Evolutionary conservation across 2,113 vertebrate genomes (phyloP).

Genomic region (Ochotona princeps): DNA sequence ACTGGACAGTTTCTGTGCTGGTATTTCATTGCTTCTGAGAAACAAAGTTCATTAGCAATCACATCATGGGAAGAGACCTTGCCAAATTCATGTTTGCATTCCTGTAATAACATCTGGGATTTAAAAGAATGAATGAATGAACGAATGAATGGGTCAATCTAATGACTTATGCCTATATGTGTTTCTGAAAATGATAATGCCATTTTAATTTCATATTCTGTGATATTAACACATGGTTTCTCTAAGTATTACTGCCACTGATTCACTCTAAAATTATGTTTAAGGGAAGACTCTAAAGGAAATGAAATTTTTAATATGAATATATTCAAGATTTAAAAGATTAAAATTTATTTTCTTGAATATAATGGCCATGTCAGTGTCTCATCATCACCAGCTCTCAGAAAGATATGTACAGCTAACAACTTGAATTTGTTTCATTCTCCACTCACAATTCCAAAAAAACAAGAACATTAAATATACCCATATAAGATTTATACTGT

Average conservation of each 20-base stretch:
- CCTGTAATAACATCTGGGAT: neutral
- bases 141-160: neutral
- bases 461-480: neutral
- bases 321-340: constrained; percentile 50
- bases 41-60: constrained; percentile 31
- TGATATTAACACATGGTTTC: neutral
- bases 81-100: constrained; percentile 7
- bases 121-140: constrained; percentile 40
- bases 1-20: neutral
- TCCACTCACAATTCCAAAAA: neutral
- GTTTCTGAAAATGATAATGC: neutral
- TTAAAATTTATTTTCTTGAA: constrained; percentile 18
- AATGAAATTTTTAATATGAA: constrained; percentile 35
- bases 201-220: constrained; percentile 20
- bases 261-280: constrained; percentile 47
- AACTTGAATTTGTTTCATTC: neutral
- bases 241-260: neutral
- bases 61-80: neutral
- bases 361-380: neutral
- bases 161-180: neutral
- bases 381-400: neutral
- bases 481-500: neutral
- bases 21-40: neutral
- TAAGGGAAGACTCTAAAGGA: constrained; percentile 43
- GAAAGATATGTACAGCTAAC: neutral